phyloP scores from a whole-genome alignment of 2,113 vertebrate genomes.

The Microtus oregoni region DNA sequence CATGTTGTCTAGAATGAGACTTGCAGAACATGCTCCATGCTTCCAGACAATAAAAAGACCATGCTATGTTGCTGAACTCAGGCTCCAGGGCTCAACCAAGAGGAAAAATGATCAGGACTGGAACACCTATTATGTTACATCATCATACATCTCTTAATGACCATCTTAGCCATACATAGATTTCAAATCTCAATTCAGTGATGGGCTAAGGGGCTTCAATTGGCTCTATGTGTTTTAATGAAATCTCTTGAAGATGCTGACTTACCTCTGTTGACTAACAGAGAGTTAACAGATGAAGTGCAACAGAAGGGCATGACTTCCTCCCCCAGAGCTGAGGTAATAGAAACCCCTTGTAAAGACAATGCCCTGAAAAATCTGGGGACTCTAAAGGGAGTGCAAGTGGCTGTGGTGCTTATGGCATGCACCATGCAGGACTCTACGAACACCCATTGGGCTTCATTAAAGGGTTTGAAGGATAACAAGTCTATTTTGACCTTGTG shows the following conservation, averaged over 20 bases:
- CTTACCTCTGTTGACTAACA: background rate
- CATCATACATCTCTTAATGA: background rate
- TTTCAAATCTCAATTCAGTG: background rate
- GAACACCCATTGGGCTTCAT: background rate
- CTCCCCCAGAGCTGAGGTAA: background rate
- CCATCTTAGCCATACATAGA: background rate
- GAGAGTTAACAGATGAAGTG: background rate
- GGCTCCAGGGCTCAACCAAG: background rate
- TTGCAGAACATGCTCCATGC: background rate
- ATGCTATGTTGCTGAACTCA: background rate
- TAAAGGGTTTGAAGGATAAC: background rate
- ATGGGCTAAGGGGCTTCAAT: background rate
- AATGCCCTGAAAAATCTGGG: background rate
- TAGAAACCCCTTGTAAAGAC: background rate
- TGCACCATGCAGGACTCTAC: background rate
- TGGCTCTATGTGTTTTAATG: background rate
- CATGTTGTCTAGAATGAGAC: background rate
- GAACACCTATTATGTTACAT: background rate
- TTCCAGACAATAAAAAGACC: background rate
- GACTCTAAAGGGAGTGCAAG: background rate
- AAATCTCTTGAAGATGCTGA: background rate
- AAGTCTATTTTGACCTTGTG: constrained; percentile 37
- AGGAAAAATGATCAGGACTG: background rate
- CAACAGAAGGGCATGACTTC: background rate
- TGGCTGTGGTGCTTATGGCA: no score